These are phyloP conservation scores for Vombatus ursinus DNA, from an alignment of 2,113 vertebrate genomes.

Conservation along the genomic window DNA sequence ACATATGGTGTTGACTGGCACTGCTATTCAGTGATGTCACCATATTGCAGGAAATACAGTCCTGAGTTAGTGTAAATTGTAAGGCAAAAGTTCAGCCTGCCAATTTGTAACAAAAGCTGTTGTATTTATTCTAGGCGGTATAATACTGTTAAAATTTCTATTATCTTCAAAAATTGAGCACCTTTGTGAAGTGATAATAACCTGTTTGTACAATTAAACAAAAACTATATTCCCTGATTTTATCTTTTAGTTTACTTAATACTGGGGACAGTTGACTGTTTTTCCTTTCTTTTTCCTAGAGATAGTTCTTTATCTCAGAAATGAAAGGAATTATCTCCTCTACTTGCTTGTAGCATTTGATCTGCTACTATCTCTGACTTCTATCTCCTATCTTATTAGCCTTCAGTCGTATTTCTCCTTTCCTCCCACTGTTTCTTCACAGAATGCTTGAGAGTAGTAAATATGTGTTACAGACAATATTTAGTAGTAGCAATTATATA, in stretches of 20 bases:
- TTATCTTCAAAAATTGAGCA: not conserved
- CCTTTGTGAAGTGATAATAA: not conserved
- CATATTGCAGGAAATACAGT: not conserved
- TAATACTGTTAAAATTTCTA: not conserved
- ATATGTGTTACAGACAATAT: not conserved
- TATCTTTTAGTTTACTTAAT: constrained; percentile 7
- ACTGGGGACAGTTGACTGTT: not conserved
- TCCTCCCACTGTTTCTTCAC: constrained; percentile 50
- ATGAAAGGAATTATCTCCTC: constrained; percentile 64
- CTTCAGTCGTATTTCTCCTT: constrained; percentile 31
- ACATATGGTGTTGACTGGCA: accelerated
- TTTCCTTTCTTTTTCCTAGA: not conserved
- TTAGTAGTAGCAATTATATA: not conserved
- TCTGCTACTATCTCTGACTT: constrained; percentile 31
- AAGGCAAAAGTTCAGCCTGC: not conserved
- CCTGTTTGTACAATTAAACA: not conserved
- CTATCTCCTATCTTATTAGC: constrained; percentile 37
- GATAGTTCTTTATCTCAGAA: constrained; percentile 61
- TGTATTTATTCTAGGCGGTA: not conserved
- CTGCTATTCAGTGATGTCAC: constrained; percentile 22
- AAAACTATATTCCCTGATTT: constrained; percentile 13
- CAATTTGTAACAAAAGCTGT: not conserved
- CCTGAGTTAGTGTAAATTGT: not conserved
- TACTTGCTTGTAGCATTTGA: constrained; percentile 53
- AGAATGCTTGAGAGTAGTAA: not conserved